phyloP scores from a whole-genome alignment of 1,140 invertebrate species.

The Teleogryllus occipitalis region DNA sequence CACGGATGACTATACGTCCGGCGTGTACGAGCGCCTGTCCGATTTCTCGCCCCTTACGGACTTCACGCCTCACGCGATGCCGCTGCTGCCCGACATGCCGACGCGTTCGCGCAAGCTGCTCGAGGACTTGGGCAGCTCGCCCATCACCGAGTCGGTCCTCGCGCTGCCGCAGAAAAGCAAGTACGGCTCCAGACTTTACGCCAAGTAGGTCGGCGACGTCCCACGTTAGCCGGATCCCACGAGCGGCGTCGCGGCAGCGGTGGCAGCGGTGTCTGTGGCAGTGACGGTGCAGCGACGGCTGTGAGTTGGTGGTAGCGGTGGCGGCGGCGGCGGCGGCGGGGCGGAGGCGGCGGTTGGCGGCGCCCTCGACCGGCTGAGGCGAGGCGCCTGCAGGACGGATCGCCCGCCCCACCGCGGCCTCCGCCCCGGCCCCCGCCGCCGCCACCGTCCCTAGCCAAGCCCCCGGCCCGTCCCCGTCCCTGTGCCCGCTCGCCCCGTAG shows the following conservation, averaged over 20 bases:
- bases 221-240: no score
- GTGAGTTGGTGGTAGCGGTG: not conserved
- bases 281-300: no score
- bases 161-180: constrained; percentile 36
- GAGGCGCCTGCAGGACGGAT: no score
- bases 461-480: constrained; percentile 1
- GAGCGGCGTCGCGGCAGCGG: no score
- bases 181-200: constrained; percentile 28
- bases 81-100: constrained; percentile 50
- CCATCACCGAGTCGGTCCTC: constrained; percentile 36
- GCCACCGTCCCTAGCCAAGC: no score
- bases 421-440: no score
- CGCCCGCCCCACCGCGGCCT: not conserved
- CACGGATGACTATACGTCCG: constrained; percentile 38
- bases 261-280: no score
- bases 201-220: constrained; percentile 19
- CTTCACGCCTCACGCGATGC: constrained; percentile 38
- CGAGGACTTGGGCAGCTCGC: constrained; percentile 49
- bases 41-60: constrained; percentile 41
- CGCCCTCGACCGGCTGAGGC: not conserved
- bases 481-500: constrained; percentile 23
- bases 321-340: not conserved
- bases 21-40: constrained; percentile 37
- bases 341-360: constrained; percentile 15
- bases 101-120: constrained; percentile 49